Evolutionary conservation across 2,888 invertebrate species (phyloP), one percentile per base, ranked within the genome.

Genomic region (Ligdia adustata): DNA sequence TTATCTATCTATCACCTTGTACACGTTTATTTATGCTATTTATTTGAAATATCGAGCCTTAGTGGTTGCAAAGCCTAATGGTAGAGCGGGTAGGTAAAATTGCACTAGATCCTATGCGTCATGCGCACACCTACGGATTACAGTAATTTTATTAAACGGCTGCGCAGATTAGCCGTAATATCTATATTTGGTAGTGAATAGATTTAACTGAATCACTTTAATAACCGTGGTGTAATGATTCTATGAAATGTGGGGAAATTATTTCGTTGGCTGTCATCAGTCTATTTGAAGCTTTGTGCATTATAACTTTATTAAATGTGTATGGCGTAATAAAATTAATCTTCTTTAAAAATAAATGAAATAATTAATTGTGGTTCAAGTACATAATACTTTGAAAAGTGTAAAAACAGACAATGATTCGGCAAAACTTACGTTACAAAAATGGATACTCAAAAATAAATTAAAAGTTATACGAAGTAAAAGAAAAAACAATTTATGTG

Each of bases 51-150:
- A 27, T 9, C 11, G 6, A 32, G 11, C 20, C 26, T 9, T 32
- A 11, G 9, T 37, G 9, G 37, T 26, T 14, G 20, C 33, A 3
- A 7, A 22, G 12, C 28, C 15, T 37, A 27, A 46, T 38, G 27
- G 28, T 15, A 7, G 5, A 28, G 33, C 13, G 20, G 12, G 32
- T 42, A 28, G 33, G 26, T 15, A 39, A 39, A 27, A 4, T 38
- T 16, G 37, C 28, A 28, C 27, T 39, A 18, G 3, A 39, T n/a
- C 14, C 16, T 31, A 27, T 12, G 13, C 28, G 4, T 29, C 27
- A 28, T 39, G 33, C 22, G 26, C 39, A 38, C 45, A 39, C 39
- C 39, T 28, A 6, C 4, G 11, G 37, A 31, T 35, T 15, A 29
- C 15, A 9, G 28, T 35, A 35, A 43, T 29, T 35, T 22, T 43